Conservation (phyloP, 2,888 invertebrate species). For the Allygus modestus region DNA sequence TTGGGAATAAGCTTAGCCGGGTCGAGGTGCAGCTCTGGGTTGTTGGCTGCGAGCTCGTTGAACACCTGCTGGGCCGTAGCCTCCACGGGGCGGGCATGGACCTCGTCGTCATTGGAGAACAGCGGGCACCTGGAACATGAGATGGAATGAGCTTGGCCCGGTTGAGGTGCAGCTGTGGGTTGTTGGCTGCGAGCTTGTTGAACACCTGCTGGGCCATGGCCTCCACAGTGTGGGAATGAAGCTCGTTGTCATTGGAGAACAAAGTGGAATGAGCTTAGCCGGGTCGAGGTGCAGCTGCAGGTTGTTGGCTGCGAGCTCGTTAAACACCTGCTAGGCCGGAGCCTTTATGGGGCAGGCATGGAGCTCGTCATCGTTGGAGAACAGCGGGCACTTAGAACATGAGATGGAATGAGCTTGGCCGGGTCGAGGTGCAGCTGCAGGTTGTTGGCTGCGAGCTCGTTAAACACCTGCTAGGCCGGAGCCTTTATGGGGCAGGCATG, state of each 20-base stretch:
- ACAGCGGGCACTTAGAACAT: too few species aligned
- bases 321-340: constrained; percentile 5
- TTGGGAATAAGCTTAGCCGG: not conserved
- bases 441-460: constrained; percentile 26
- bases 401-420: not conserved
- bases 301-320: constrained; percentile 26
- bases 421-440: not conserved
- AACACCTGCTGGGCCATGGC: constrained; percentile 14
- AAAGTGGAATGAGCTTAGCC: constrained; percentile 7
- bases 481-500: constrained; percentile 49
- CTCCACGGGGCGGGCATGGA: constrained; percentile 55
- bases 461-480: constrained; percentile 5
- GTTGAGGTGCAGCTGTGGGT: constrained; percentile 1
- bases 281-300: not conserved
- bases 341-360: constrained; percentile 49
- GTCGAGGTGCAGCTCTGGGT: constrained; percentile 3
- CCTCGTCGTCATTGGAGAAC: constrained; percentile 5
- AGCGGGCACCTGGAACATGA: too few species aligned
- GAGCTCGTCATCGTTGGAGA: constrained; percentile 40
- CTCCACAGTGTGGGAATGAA: constrained; percentile 51
- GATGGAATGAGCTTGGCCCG: not conserved
- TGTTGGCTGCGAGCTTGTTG: constrained; percentile 19
- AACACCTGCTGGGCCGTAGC: constrained; percentile 16
- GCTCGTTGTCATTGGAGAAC: constrained; percentile 50
- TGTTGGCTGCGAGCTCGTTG: constrained; percentile 21